Base-by-base conservation (phyloP, 2,113 vertebrate species). In the Heterocephalus glaber region DNA sequence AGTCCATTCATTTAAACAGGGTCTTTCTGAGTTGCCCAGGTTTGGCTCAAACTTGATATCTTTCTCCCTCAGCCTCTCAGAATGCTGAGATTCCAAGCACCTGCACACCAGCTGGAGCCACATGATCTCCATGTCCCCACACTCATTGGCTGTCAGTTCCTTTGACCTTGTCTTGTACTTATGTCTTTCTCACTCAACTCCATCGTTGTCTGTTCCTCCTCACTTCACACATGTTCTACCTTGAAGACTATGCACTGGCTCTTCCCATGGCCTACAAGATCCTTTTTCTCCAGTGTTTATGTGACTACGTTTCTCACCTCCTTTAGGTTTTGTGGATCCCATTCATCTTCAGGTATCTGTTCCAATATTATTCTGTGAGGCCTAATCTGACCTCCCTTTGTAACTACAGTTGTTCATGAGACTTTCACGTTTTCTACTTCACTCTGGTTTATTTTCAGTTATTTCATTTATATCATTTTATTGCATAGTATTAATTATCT, bases 211-310 rank as follows among this genome's bases (percentile, higher is more conserved):
- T 54, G 20, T 4, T 54, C 44, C 9, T 35, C 66, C 26, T 19
- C 35, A 26, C 2, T 6, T 33, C n/a, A n/a, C 19, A 6, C 0
- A 0, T 30, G 5, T 6, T 35, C 11, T 8, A 9, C 28, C 26
- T 58, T 35, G n/a, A 7, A 56, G 22, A 33, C 26, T 65, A 19
- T 0, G 1, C 24, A 13, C 11, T 74, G 12, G 0, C 20, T 47
- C 17, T 41, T 63, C 47, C 47, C 35, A n/a, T 16, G 5, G 7
- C 52, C 52, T 33, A 11, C 38, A 16, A 41, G 33, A 7, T 74
- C 58, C 13, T 19, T 35, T 82, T 49, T 47, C 66, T 13, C 52
- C 65, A 3, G 30, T 41, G 16, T 26, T 14, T 70, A 14, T 16
- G 33, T 87, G 24, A 24, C 3, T 77, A 0, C 14, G 22, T 24